phyloP scores from a whole-genome alignment of 2,113 vertebrate species.

The Cheilinus undulatus region DNA sequence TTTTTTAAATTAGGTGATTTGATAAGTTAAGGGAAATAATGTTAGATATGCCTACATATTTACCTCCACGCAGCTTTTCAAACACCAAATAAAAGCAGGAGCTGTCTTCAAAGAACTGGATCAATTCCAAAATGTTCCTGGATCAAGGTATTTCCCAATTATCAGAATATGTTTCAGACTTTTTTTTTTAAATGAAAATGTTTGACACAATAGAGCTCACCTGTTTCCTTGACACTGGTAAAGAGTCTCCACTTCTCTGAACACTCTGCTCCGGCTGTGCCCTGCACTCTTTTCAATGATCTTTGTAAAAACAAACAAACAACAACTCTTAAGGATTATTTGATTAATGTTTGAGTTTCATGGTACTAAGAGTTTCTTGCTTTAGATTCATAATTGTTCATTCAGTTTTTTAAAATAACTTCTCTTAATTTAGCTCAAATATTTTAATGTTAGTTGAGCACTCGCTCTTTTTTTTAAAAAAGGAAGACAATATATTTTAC shows the following conservation, averaged over 20 bases:
- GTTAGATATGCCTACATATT: constrained; percentile 8
- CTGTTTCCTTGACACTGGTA: constrained; percentile 98
- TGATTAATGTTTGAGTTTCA: too few relatives aligned
- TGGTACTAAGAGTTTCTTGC: too few relatives aligned
- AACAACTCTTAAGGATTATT: not conserved
- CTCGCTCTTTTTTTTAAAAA: too few relatives aligned
- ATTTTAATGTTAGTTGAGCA: too few relatives aligned
- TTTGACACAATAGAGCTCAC: constrained; percentile 77
- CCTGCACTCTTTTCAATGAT: constrained; percentile 95
- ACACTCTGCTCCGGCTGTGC: constrained; percentile 93
- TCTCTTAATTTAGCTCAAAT: too few relatives aligned
- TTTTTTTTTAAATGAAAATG: not conserved
- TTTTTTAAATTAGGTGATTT: too few relatives aligned
- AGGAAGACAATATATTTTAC: too few relatives aligned
- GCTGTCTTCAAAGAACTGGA: constrained; percentile 97
- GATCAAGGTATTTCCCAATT: not conserved
- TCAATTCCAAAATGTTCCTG: constrained; percentile 97
- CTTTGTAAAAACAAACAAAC: constrained; percentile 69
- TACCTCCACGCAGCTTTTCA: constrained; percentile 97
- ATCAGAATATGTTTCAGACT: constrained; percentile 21
- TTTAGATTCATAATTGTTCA: too few relatives aligned
- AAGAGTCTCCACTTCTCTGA: constrained; percentile 95
- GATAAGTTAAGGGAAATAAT: too few relatives aligned
- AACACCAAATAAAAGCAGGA: constrained; percentile 96
- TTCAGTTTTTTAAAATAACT: too few relatives aligned